Evolutionary conservation across 92 coral and sea anemone species (phyloP).

Genomic region (Metridium senile): DNA sequence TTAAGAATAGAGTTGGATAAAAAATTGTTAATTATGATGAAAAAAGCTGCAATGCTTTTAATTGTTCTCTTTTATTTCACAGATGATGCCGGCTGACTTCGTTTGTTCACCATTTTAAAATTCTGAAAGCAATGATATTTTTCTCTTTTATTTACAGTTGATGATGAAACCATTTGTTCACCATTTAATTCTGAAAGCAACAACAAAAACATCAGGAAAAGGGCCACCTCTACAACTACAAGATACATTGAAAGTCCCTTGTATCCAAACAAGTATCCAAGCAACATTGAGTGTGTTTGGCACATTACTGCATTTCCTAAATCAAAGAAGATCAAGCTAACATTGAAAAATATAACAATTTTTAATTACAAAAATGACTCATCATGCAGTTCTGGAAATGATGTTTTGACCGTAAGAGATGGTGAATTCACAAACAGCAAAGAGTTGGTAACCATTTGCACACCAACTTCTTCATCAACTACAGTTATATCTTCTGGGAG

Average conservation of each 20-base stretch:
- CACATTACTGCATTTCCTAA: not conserved
- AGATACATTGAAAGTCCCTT: slow-evolving; percentile 21
- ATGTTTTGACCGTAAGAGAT: slow-evolving; percentile 10
- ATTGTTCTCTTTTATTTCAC: not conserved
- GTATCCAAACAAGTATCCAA: slow-evolving; percentile 27
- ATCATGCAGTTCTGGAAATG: not conserved
- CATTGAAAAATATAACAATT: not conserved
- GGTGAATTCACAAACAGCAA: not conserved
- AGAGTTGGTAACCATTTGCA: not conserved
- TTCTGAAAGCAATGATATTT: not conserved
- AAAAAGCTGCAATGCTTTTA: too few species aligned
- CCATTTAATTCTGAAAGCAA: slow-evolving; percentile 4
- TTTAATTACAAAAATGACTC: not conserved
- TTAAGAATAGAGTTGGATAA: too few species aligned
- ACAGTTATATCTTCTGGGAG: slow-evolving; percentile 25
- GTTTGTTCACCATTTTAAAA: slow-evolving; percentile 23
- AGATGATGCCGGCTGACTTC: not conserved
- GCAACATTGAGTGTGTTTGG: slow-evolving; percentile 35
- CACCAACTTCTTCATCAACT: not conserved
- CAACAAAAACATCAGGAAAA: slow-evolving; percentile 13
- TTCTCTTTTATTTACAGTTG: not conserved
- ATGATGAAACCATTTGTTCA: not conserved
- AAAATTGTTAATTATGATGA: too few species aligned
- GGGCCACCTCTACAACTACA: not conserved
- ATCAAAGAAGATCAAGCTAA: not conserved